phyloP scores from a whole-genome alignment of 2,797 vertebrate genomes.

The Podargus strigoides region DNA sequence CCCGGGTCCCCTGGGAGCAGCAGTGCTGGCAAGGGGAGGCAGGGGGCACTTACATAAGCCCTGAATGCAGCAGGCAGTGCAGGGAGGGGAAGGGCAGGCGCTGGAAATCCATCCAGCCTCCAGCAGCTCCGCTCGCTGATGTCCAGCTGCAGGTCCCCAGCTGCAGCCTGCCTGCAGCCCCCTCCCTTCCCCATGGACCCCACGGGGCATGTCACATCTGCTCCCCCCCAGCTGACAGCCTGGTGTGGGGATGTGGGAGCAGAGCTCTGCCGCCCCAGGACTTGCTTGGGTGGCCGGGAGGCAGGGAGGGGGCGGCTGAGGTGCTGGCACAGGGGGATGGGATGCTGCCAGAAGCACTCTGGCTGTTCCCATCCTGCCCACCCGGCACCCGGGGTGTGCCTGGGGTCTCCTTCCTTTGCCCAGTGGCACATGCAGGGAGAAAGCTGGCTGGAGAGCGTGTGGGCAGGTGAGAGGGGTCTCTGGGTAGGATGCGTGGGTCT shows the following conservation, averaged over 20 bases:
- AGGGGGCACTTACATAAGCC: constrained; percentile 10
- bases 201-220: background rate
- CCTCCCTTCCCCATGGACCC: background rate
- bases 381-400: background rate
- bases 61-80: background rate
- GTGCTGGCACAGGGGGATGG: background rate
- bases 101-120: background rate
- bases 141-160: background rate
- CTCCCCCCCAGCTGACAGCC: background rate
- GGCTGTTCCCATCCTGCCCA: background rate
- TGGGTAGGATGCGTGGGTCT: background rate
- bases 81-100: constrained; percentile 6
- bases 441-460: background rate
- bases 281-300: background rate
- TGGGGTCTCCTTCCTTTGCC: rapidly evolving
- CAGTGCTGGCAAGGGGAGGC: background rate
- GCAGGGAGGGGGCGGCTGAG: background rate
- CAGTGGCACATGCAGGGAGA: background rate
- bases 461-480: background rate
- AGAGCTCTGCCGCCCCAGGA: background rate
- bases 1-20: background rate
- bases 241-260: background rate
- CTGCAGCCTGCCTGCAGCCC: background rate
- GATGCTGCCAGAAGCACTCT: rapidly evolving
- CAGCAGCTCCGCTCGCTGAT: background rate